Base-by-base conservation (phyloP, 2,797 vertebrate species). In the Gobionotothen gibberifrons region DNA sequence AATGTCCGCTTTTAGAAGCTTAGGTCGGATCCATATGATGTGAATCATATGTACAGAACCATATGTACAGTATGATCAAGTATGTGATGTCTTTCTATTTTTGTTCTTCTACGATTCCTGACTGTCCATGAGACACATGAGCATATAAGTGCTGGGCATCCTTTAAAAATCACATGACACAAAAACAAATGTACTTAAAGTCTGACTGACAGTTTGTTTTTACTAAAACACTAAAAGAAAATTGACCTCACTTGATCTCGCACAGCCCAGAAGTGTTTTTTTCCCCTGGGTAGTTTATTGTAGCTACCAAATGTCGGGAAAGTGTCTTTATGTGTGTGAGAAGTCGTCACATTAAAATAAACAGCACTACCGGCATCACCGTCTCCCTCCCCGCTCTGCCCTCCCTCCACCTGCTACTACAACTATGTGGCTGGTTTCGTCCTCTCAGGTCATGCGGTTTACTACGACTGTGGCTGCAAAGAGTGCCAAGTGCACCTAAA, bases 341-440 rank as follows among this genome's bases (percentile, higher is more conserved):
- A 22, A 14, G 32, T 5, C 46, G 54, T 55, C 6, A 36, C 8
- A 36, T 36, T 36, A 9, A 36, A 36, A 9, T 36, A 36, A 36
- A 36, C 32, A 36, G 26, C 49, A 14, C 54, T 64, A 55, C 36
- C 59, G 64, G 16, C 51, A 70, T 81, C 77, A 49, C 75, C 40
- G 15, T 76, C 69, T 42, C 39, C 58, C 52, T 51, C 53, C 42
- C 69, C 7, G 4, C 26, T 19, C 2, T 51, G 40, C n/a, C 12
- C 43, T 58, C 69, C 16, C 42, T 46, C 64, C 78, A 63, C 60
- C 46, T n/a, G 56, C 85, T 79, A 69, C 63, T 67, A 82, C 89
- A 92, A 88, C 89, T 90, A 89, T 91, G 91, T 91, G 78, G 84
- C 80, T 79, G 79, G 76, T 69, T 83, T 86, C 71, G 66, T 72